phyloP scores from a whole-genome alignment of 1,140 invertebrate species.

The Formica exsecta region DNA sequence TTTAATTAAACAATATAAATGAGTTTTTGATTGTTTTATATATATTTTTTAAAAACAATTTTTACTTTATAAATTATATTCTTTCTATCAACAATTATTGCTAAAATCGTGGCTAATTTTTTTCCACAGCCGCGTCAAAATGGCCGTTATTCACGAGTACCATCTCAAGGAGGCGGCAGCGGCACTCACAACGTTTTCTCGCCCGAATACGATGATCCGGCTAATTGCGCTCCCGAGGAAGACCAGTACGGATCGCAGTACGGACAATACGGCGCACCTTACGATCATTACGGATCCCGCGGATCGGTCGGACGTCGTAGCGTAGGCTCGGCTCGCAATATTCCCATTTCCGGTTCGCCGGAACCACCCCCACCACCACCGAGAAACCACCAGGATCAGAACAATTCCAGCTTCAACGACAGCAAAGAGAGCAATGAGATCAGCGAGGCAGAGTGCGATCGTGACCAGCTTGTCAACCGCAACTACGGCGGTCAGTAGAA shows the following conservation, averaged over 20 bases:
- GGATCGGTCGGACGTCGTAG: conserved; percentile 91
- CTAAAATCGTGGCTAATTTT: not conserved
- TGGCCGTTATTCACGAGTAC: conserved; percentile 90
- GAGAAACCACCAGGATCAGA: conserved; percentile 90
- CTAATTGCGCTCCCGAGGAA: conserved; percentile 95
- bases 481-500: conserved; percentile 91
- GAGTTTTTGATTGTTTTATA: not conserved
- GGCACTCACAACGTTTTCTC: conserved; percentile 85
- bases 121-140: conserved; percentile 90
- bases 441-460: conserved; percentile 96
- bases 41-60: not conserved
- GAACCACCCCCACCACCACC: conserved; percentile 94
- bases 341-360: conserved; percentile 90
- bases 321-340: conserved; percentile 90
- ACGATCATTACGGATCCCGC: conserved; percentile 94
- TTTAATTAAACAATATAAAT: not conserved
- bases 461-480: conserved; percentile 91
- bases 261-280: conserved; percentile 92
- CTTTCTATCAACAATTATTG: not conserved
- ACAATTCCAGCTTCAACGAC: conserved; percentile 93
- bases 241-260: conserved; percentile 95
- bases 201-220: conserved; percentile 96
- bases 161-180: conserved; percentile 85
- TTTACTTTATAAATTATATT: not conserved
- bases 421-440: conserved; percentile 97